Conservation (phyloP, 1,140 invertebrate genomes). For the Zaprionus lachaisei region DNA sequence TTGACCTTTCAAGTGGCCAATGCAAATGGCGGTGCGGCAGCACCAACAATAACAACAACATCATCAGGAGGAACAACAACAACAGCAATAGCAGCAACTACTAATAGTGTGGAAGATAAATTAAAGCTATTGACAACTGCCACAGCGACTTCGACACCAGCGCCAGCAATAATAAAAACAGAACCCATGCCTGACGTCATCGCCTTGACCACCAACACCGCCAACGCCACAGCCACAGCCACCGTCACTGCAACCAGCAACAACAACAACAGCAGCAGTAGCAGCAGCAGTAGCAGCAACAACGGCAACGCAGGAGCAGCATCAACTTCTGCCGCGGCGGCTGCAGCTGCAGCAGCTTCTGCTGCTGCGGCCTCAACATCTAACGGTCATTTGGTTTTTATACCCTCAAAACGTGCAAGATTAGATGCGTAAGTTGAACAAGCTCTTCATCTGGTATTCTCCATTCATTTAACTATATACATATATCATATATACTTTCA, state of each 20-base stretch:
- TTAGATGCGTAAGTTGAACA: constrained; percentile 74
- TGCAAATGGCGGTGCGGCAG: constrained; percentile 65
- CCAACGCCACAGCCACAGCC: constrained; percentile 17
- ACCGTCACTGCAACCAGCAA: constrained; percentile 24
- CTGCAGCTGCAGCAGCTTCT: constrained; percentile 22
- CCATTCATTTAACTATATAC: not conserved
- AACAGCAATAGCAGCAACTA: constrained; percentile 37
- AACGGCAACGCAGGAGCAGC: constrained; percentile 34
- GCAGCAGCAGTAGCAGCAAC: constrained; percentile 19
- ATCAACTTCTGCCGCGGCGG: constrained; percentile 57
- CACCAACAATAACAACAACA: constrained; percentile 42
- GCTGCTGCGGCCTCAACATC: constrained; percentile 38
- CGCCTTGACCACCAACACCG: constrained; percentile 50
- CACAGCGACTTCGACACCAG: constrained; percentile 33
- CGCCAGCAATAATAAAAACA: constrained; percentile 61
- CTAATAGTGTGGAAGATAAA: constrained; percentile 65
- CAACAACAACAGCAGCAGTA: constrained; percentile 27
- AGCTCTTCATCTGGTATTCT: not conserved
- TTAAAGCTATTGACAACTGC: constrained; percentile 73
- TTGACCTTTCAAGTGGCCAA: constrained; percentile 61
- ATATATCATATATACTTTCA: constrained; percentile 18
- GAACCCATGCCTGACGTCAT: constrained; percentile 79
- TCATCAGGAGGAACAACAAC: constrained; percentile 30
- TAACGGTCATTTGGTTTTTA: constrained; percentile 73
- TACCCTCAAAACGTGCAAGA: constrained; percentile 71